phyloP scores from a whole-genome alignment of 2,888 invertebrate genomes.

The Siphlonurus alternatus region DNA sequence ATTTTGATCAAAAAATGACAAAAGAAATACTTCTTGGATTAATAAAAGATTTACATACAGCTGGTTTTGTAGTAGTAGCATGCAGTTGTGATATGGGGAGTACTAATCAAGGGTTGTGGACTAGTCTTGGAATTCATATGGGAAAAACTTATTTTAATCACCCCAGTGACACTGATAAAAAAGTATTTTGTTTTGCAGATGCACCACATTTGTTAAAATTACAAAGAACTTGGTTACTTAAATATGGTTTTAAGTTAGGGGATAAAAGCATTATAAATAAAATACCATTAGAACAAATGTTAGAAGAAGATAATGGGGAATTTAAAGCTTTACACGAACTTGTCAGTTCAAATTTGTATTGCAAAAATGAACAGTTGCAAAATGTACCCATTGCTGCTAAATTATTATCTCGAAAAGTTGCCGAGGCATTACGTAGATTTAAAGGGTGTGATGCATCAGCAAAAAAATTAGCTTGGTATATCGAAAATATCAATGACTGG shows the following conservation, averaged over 20 bases:
- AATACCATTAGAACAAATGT: not conserved
- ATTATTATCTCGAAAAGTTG: not conserved
- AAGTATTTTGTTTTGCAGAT: constrained; percentile 12
- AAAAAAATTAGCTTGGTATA: not conserved
- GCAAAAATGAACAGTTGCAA: not conserved
- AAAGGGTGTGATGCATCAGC: not conserved
- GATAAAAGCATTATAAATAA: not conserved
- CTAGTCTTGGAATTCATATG: constrained; percentile 1
- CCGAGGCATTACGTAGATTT: not conserved
- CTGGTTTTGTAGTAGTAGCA: constrained; percentile 7
- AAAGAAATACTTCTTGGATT: constrained; percentile 7
- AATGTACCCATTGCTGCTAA: not conserved
- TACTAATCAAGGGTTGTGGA: constrained; percentile 12
- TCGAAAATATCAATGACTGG: not conserved
- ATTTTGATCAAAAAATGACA: constrained; percentile 11
- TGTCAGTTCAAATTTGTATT: not conserved
- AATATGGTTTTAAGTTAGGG: constrained; percentile 9
- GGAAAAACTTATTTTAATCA: constrained; percentile 5
- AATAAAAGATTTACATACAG: constrained; percentile 7
- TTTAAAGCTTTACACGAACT: not conserved
- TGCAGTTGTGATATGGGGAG: constrained; percentile 11
- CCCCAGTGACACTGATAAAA: constrained; percentile 1
- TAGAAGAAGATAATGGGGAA: not conserved
- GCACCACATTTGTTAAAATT: constrained; percentile 12
- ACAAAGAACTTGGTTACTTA: constrained; percentile 11